Evolutionary conservation across 1,140 invertebrate genomes (phyloP), one percentile per base, ranked within the genome.

Genomic region (Watersipora subatra): DNA sequence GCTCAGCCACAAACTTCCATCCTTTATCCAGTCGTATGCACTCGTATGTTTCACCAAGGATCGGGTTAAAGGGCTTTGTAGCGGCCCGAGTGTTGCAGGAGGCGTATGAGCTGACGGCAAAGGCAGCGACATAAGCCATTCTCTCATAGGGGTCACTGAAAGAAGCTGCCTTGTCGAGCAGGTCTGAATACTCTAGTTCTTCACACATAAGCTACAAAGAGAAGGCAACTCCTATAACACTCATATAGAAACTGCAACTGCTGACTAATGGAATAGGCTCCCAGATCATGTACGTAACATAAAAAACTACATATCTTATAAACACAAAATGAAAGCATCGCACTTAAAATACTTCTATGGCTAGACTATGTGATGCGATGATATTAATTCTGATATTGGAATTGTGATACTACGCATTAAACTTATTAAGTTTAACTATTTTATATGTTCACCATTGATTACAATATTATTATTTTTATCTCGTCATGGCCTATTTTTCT

Each of bases 1-100:
- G 87, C 78, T 88, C 87, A 57, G 85, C 82, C 26, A 88, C 76
- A 77, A 89, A 91, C 65, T 83, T 79, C 82, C 91, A 92, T 0
- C 87, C 87, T 72, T 85, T 85, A 73, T 91, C 89, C 69, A 88
- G 88, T 46, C 84, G 71, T 30, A 88, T 83, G 73, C 87, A 89
- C 79, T 92, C 78, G 57, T 75, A 79, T 1, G 77, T 79, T 68
- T 79, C 78, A 26, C 78, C 78, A 17, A 80, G 71, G 24, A 79
- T 27, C 0, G 77, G 78, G 67, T 80, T 80, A 66, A 80, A 80
- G 3, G 78, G 76, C 68, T 80, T 80, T 26, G 75, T 72, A 17
- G 76, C 77, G 19, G 75, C 76, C 15, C 78, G 56, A 64, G 76
- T 75, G 65, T 72, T 75, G 2, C 76, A 75, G 62, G 75, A 76